Conservation (phyloP, 1,140 invertebrate genomes). For the Lordiphosa collinella region DNA sequence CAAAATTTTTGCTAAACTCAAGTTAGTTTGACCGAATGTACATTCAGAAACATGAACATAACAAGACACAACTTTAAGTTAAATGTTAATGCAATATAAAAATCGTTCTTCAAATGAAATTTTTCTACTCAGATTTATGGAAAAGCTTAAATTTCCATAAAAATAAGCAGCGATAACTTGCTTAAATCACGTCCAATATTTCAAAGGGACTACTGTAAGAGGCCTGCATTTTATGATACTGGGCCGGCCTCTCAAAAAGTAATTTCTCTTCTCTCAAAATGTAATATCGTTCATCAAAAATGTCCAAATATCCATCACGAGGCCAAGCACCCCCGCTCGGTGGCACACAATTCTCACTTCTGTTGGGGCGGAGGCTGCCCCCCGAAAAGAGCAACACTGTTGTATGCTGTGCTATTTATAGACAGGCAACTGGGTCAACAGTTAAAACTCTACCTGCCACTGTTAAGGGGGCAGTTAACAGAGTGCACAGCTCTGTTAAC, state of each 20-base stretch:
- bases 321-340: constrained; percentile 5
- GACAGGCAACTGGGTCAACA: constrained; percentile 63
- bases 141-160: no score
- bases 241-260: constrained; percentile 9
- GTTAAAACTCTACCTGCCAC: constrained; percentile 28
- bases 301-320: constrained; percentile 25
- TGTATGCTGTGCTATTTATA: constrained; percentile 54
- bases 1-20: no score
- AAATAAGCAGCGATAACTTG: no score
- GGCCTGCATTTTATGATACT: constrained; percentile 1
- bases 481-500: constrained; percentile 23
- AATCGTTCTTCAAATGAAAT: no score
- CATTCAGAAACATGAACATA: no score
- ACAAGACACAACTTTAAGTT: no score
- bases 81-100: no score
- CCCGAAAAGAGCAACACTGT: background rate
- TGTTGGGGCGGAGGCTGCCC: constrained; percentile 6
- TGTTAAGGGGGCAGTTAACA: constrained; percentile 39
- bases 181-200: background rate
- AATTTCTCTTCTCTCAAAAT: constrained; percentile 31
- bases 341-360: no score
- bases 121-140: no score
- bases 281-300: constrained; percentile 32
- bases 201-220: constrained; percentile 8
- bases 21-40: no score